phyloP scores from a whole-genome alignment of 2,113 vertebrate species.

The Rhegmatorhina hoffmannsi region DNA sequence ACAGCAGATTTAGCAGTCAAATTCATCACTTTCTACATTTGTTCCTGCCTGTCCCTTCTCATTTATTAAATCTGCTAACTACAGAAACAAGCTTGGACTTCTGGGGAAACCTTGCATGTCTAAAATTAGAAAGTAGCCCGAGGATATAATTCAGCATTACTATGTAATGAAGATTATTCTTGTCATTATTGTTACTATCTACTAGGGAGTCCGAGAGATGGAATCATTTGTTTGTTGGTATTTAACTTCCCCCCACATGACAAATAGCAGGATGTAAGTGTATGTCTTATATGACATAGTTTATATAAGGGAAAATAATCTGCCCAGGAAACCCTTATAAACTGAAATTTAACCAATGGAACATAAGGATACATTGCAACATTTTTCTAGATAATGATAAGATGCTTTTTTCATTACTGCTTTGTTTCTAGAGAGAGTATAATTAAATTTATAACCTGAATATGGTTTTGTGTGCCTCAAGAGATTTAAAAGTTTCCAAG shows the following conservation, averaged over 20 bases:
- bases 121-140: background rate
- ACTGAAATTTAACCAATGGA: background rate
- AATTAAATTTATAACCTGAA: background rate
- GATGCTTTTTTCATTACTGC: background rate
- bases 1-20: background rate
- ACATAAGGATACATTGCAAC: background rate
- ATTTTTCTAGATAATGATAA: background rate
- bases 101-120: background rate
- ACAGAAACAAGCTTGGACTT: background rate
- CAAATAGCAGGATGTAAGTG: background rate
- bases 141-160: background rate
- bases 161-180: background rate
- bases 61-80: background rate
- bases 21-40: background rate
- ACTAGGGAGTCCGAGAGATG: background rate
- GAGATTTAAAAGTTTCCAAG: background rate
- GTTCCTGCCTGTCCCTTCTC: background rate
- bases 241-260: background rate
- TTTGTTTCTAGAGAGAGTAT: background rate
- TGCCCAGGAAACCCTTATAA: background rate
- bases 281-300: background rate
- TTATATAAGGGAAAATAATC: background rate
- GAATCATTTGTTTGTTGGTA: background rate
- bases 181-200: background rate
- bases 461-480: background rate